These are phyloP conservation scores for Drosophila prostipennis DNA, from an alignment of 2,888 invertebrate species.

Conservation along the genomic window DNA sequence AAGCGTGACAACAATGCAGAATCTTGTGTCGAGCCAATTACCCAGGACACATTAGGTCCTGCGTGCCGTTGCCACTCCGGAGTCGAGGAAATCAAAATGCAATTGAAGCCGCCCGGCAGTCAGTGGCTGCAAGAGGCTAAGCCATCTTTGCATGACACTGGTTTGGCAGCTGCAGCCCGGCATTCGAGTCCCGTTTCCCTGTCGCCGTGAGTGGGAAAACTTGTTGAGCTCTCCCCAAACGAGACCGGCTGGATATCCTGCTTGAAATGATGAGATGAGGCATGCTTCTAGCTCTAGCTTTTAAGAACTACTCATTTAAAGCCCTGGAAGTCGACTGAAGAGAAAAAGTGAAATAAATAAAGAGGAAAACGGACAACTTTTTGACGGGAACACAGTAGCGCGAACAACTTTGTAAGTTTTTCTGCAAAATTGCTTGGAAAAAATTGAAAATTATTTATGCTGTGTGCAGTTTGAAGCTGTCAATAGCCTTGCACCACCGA, in stretches of 20 bases:
- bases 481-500: constrained; percentile 55
- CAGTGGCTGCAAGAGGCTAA: constrained; percentile 6
- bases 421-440: constrained; percentile 71
- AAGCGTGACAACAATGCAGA: constrained; percentile 77
- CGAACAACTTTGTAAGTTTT: constrained; percentile 69
- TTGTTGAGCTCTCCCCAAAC: constrained; percentile 58
- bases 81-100: constrained; percentile 65
- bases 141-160: constrained; percentile 40
- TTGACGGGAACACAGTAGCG: constrained; percentile 32
- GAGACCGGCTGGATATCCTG: constrained; percentile 13
- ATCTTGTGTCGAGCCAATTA: constrained; percentile 71
- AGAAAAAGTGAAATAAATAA: constrained; percentile 20
- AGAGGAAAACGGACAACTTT: constrained; percentile 7
- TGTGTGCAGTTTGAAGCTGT: constrained; percentile 68
- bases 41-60: constrained; percentile 76
- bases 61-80: constrained; percentile 43
- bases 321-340: constrained; percentile 42
- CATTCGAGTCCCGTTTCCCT: not conserved
- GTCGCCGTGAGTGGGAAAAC: constrained; percentile 65
- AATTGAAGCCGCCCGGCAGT: constrained; percentile 42
- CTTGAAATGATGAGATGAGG: constrained; percentile 45
- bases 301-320: constrained; percentile 73
- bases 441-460: constrained; percentile 77
- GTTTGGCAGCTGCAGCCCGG: constrained; percentile 2
- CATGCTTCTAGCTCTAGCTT: constrained; percentile 6